These are phyloP conservation scores for Xiphophorus hellerii DNA, from an alignment of 2,113 vertebrate species.

Conservation along the genomic window DNA sequence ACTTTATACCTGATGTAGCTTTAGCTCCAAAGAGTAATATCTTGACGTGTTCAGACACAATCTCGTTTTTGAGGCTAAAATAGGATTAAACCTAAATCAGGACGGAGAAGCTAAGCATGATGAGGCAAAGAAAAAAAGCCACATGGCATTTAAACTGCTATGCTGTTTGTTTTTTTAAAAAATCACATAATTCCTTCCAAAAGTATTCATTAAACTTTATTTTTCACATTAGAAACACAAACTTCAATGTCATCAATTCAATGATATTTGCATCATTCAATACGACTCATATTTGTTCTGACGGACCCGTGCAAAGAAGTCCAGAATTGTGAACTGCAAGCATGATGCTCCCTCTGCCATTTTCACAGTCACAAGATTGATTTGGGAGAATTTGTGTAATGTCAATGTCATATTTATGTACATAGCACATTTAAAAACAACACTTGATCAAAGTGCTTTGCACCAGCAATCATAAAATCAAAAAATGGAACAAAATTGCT, in stretches of 20 bases:
- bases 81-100: conserved; percentile 36
- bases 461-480: not conserved
- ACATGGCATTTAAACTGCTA: conserved; percentile 4
- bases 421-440: not conserved
- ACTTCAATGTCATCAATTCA: no score
- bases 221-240: not conserved
- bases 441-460: not conserved
- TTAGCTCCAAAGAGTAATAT: conserved; percentile 11
- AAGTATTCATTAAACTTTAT: not conserved
- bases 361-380: not conserved
- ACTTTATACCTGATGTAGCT: not conserved
- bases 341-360: not conserved
- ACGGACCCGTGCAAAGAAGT: no score
- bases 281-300: no score
- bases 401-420: not conserved
- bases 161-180: not conserved
- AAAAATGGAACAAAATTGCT: not conserved
- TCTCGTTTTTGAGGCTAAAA: not conserved
- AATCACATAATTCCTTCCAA: not conserved
- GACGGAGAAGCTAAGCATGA: not conserved
- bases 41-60: conserved; percentile 10
- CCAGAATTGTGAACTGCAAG: not conserved
- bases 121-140: conserved; percentile 18
- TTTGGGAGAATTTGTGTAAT: not conserved
- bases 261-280: no score